A percentile compares a stretch with the other conserved stretches of the same genome.
These are phyloP conservation scores for Hirtodrosophila alboralis DNA, from an alignment of 2,888 invertebrate species.

Conservation along the genomic window DNA sequence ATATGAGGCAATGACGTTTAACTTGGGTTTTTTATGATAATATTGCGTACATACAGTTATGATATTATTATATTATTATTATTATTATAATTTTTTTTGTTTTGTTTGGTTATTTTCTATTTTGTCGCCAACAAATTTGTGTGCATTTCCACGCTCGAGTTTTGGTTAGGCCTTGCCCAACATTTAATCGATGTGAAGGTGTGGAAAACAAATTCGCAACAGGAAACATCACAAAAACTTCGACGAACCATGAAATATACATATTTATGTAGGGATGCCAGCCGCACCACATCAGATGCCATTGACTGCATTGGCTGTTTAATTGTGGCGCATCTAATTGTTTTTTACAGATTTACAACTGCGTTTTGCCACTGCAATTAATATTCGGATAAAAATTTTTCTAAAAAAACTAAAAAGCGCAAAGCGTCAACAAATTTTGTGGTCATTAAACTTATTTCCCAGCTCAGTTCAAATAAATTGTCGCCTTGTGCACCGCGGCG, in stretches of 20 bases:
- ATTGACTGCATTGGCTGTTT: slow-evolving; percentile 45
- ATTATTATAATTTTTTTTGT: slow-evolving; percentile 8
- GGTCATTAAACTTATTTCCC: slow-evolving; percentile 80
- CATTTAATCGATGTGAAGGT: slow-evolving; percentile 60
- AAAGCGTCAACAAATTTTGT: slow-evolving; percentile 71
- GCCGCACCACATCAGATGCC: slow-evolving; percentile 19
- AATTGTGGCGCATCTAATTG: slow-evolving; percentile 79
- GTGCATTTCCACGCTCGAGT: slow-evolving; percentile 63
- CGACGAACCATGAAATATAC: slow-evolving; percentile 44
- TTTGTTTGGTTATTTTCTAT: too few relatives aligned
- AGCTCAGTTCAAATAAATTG: slow-evolving; percentile 69
- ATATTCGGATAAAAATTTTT: slow-evolving; percentile 57
- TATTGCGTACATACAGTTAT: slow-evolving; percentile 8
- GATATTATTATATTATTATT: slow-evolving; percentile 35
- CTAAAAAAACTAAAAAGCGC: slow-evolving; percentile 62
- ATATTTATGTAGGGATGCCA: slow-evolving; percentile 14
- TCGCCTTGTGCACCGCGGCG: slow-evolving; percentile 50
- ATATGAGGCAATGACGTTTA: slow-evolving; percentile 42
- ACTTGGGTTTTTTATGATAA: slow-evolving; percentile 5
- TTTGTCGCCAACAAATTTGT: slow-evolving; percentile 38
- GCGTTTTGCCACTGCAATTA: slow-evolving; percentile 74
- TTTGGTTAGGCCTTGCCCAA: slow-evolving; percentile 65
- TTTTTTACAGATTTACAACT: slow-evolving; percentile 38
- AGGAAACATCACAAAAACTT: slow-evolving; percentile 53
- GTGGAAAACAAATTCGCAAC: slow-evolving; percentile 71